Percentiles rank a stretch among this genome's conserved stretches.
phyloP scores from a whole-genome alignment of 2,888 invertebrate species.

The Rapana venosa region DNA sequence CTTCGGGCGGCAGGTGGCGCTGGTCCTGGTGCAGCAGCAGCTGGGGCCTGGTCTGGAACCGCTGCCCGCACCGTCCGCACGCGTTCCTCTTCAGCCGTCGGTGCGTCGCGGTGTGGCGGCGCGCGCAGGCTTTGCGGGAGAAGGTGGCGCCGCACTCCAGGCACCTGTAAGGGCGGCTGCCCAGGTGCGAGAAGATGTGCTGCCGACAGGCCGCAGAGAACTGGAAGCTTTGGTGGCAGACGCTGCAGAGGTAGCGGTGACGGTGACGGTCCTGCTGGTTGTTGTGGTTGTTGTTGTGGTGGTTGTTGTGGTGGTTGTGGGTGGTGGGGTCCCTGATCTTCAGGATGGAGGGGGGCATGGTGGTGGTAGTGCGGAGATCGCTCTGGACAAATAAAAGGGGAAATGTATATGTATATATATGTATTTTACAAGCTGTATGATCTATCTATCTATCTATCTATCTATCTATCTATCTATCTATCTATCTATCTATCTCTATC shows the following conservation, averaged over 20 bases:
- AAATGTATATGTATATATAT: no score
- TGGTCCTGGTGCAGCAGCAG: slow-evolving; percentile 9
- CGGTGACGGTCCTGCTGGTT: neutral
- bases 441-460: no score
- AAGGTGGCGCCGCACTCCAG: slow-evolving; percentile 32
- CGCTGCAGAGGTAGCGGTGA: neutral
- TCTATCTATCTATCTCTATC: no score
- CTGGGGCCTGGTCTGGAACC: neutral
- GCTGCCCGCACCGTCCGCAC: slow-evolving; percentile 25
- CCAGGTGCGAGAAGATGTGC: slow-evolving; percentile 36
- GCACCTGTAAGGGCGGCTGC: slow-evolving; percentile 38
- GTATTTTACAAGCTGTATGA: no score
- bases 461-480: no score
- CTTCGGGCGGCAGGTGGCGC: neutral
- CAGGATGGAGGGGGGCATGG: neutral
- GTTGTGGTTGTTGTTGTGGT: neutral
- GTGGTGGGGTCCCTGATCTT: neutral
- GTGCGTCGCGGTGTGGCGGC: slow-evolving; percentile 35
- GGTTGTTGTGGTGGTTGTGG: neutral
- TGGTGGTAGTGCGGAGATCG: neutral
- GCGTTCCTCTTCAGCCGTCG: neutral
- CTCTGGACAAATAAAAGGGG: no score
- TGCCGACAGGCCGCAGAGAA: slow-evolving; percentile 30
- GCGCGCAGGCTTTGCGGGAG: slow-evolving; percentile 37
- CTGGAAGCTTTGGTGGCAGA: slow-evolving; percentile 13